Percentiles rank a stretch among this genome's conserved stretches.
Evolutionary conservation across 2,113 vertebrate genomes (phyloP).

Genomic region (pig (Sus scrofa)): DNA sequence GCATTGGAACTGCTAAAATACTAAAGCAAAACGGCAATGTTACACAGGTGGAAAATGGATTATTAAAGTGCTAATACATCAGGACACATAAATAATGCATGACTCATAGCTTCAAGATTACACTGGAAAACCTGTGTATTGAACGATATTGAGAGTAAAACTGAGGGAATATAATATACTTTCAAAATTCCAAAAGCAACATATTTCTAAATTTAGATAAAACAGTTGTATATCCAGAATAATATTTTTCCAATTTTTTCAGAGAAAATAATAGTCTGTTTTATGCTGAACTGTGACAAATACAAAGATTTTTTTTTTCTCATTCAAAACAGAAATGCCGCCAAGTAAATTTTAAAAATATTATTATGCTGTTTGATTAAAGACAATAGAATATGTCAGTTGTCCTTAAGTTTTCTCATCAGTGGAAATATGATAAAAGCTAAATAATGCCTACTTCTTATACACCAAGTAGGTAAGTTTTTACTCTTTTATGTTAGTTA

Average conservation of each 20-base stretch:
- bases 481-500: not conserved
- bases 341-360: not conserved
- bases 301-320: not conserved
- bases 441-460: not conserved
- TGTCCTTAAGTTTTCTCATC: not conserved
- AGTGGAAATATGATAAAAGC: not conserved
- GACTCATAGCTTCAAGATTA: not conserved
- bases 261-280: not conserved
- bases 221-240: not conserved
- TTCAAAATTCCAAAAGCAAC: not conserved
- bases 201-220: not conserved
- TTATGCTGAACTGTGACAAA: not conserved
- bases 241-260: constrained; percentile 1
- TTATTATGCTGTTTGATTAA: not conserved
- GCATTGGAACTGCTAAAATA: not conserved
- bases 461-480: not conserved
- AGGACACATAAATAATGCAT: not conserved
- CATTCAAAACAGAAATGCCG: not conserved
- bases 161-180: not conserved
- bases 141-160: not conserved
- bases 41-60: not conserved
- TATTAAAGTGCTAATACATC: not conserved
- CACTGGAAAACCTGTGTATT: not conserved
- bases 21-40: not conserved
- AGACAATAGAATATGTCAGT: not conserved